Evolutionary conservation across 2,888 invertebrate species (phyloP).

Genomic region (Perizoma affinitatum): DNA sequence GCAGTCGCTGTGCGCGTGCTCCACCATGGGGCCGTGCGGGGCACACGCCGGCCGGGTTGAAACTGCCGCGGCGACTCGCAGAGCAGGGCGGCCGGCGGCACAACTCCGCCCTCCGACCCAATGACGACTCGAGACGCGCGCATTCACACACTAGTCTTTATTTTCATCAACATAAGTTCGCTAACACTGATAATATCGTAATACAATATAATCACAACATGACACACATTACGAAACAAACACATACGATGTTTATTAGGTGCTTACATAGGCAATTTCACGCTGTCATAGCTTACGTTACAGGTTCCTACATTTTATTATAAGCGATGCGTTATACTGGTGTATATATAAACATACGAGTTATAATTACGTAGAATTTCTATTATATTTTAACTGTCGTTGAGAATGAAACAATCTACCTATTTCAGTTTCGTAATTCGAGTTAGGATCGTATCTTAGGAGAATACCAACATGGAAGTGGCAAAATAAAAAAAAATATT

Average conservation of each 20-base stretch:
- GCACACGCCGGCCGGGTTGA: slow-evolving; percentile 78
- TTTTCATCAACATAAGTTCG: slow-evolving; percentile 69
- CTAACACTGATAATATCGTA: slow-evolving; percentile 62
- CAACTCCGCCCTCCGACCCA: slow-evolving; percentile 79
- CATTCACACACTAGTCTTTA: slow-evolving; percentile 68
- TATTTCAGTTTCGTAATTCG: too few species aligned
- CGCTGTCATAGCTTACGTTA: slow-evolving; percentile 11
- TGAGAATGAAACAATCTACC: too few species aligned
- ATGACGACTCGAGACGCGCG: slow-evolving; percentile 76
- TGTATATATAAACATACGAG: too few species aligned
- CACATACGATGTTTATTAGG: slow-evolving; percentile 40
- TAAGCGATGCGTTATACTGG: too few species aligned
- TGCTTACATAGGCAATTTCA: slow-evolving; percentile 27
- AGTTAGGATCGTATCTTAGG: too few species aligned
- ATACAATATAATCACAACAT: slow-evolving; percentile 71
- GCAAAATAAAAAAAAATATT: too few species aligned
- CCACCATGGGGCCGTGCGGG: slow-evolving; percentile 84
- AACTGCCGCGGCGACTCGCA: slow-evolving; percentile 72
- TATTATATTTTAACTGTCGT: too few species aligned
- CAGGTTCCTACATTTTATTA: too few species aligned
- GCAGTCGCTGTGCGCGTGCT: slow-evolving; percentile 83
- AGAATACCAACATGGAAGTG: too few species aligned
- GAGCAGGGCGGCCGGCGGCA: slow-evolving; percentile 62
- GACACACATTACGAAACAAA: slow-evolving; percentile 56
- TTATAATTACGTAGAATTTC: too few species aligned